Base-by-base conservation (phyloP, 2,797 vertebrate species). In the Protosalanx chinensis region DNA sequence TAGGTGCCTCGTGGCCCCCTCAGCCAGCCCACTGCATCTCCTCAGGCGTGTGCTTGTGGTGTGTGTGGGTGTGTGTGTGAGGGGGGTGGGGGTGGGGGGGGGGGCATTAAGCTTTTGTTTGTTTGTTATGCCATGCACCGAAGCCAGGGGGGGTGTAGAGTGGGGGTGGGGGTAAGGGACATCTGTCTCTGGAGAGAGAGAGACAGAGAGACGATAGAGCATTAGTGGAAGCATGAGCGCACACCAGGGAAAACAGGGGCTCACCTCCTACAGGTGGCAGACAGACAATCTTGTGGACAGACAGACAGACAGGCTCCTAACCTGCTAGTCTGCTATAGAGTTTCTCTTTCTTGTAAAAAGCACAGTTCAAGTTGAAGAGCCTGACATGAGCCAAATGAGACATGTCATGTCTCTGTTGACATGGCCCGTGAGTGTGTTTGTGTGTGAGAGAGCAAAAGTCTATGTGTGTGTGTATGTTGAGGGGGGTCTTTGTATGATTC, bases 291-390 rank as follows among this genome's bases (percentile, higher is more conserved):
- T 41, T 41, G 37, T 41, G 37, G 37, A 12, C 37, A 41, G 37
- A 41, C 37, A 41, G 37, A 41, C 37, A 41, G 37, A 41, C 37
- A 41, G 37, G 37, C 7, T 41, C 37, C 7, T 41, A 41, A 41
- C 37, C 8, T 41, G 37, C 37, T 41, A 71, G 79, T 16, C 10
- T 68, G 41, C 77, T 80, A 81, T 78, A 85, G 60, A 79, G 78
- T 79, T 70, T 78, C 73, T 56, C 23, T 64, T 29, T 16, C 59
- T 69, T 58, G 74, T 10, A 62, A 35, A 85, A 80, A 81, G 71
- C 53, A 82, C 30, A 83, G 83, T 79, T 88, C 82, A 88, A 80
- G 82, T 78, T 79, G 85, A 80, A 81, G 79, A 80, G 71, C 76
- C 75, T 58, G 58, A 75, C 78, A 27, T 57, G 72, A 79, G 23